phyloP scores from a whole-genome alignment of 2,888 invertebrate genomes.

The Fragum whitleyi region DNA sequence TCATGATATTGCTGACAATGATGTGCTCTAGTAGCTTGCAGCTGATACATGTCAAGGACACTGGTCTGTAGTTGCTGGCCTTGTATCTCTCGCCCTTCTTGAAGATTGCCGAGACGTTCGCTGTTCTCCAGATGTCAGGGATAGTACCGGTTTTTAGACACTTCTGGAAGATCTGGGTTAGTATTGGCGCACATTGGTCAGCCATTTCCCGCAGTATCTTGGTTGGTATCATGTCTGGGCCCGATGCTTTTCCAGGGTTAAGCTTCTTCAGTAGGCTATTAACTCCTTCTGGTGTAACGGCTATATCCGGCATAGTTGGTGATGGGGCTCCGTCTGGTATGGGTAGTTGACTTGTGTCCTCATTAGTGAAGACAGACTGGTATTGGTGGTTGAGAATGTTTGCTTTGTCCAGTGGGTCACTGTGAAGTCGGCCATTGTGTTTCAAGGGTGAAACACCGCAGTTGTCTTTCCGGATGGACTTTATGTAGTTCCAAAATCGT shows the following conservation, averaged over 20 bases:
- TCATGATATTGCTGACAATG: constrained; percentile 27
- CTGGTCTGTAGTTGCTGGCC: constrained; percentile 31
- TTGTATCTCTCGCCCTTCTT: constrained; percentile 33
- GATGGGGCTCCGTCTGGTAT: too few relatives aligned
- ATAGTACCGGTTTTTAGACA: constrained; percentile 1
- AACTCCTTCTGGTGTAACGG: too few relatives aligned
- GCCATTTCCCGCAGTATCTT: constrained; percentile 29
- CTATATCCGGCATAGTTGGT: too few relatives aligned
- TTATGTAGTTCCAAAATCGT: constrained; percentile 39
- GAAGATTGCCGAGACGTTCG: constrained; percentile 30
- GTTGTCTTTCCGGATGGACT: constrained; percentile 29
- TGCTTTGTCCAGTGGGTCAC: constrained; percentile 35
- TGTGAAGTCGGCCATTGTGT: too few relatives aligned
- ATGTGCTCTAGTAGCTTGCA: constrained; percentile 31
- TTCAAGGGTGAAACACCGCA: too few relatives aligned
- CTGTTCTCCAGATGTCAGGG: constrained; percentile 32
- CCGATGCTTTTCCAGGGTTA: constrained; percentile 20
- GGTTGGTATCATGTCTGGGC: too few relatives aligned
- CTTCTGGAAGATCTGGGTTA: constrained; percentile 26
- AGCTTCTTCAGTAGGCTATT: constrained; percentile 11
- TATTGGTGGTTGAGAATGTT: constrained; percentile 38
- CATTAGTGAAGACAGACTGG: too few relatives aligned
- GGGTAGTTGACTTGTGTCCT: too few relatives aligned
- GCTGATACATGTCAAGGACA: constrained; percentile 24
- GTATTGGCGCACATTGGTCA: constrained; percentile 21